A percentile compares a stretch with the other conserved stretches of the same genome.
Evolutionary conservation across 2,888 invertebrate genomes (phyloP).

Genomic region (Germaria angustata): DNA sequence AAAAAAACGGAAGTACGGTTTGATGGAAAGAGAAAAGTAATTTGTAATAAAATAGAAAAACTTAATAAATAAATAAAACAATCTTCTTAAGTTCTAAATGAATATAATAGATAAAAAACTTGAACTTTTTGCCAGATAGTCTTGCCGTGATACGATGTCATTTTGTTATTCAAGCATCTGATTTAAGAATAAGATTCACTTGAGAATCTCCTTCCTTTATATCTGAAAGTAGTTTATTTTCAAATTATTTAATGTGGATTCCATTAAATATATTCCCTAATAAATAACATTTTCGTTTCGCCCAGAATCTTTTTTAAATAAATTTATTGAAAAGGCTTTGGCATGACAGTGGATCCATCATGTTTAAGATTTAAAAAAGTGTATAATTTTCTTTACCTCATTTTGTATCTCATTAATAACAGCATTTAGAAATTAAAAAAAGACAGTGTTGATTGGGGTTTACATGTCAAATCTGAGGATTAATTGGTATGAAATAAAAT

Average conservation of each 20-base stretch:
- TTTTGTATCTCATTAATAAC: background rate
- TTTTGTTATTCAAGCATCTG: background rate
- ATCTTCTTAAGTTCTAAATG: constrained; percentile 59
- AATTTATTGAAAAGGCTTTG: constrained; percentile 34
- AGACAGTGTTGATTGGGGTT: constrained; percentile 54
- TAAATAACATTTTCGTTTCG: background rate
- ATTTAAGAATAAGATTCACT: too few species aligned
- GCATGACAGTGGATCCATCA: constrained; percentile 60
- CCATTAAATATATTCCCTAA: background rate
- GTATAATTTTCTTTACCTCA: constrained; percentile 15
- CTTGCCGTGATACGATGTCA: background rate
- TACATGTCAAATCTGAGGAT: constrained; percentile 64
- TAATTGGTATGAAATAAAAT: constrained; percentile 58
- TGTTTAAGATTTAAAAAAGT: background rate
- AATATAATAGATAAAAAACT: constrained; percentile 51
- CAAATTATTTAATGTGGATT: background rate
- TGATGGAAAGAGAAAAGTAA: background rate
- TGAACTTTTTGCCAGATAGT: background rate
- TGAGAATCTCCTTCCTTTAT: too few species aligned
- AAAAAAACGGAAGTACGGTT: background rate
- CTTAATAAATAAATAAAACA: constrained; percentile 53
- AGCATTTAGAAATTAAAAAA: background rate
- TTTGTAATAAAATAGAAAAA: constrained; percentile 32
- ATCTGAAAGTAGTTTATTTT: too few species aligned
- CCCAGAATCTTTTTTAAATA: constrained; percentile 15